Base-by-base conservation (phyloP, 1,140 invertebrate genomes). In the Drosophila jambulina region DNA sequence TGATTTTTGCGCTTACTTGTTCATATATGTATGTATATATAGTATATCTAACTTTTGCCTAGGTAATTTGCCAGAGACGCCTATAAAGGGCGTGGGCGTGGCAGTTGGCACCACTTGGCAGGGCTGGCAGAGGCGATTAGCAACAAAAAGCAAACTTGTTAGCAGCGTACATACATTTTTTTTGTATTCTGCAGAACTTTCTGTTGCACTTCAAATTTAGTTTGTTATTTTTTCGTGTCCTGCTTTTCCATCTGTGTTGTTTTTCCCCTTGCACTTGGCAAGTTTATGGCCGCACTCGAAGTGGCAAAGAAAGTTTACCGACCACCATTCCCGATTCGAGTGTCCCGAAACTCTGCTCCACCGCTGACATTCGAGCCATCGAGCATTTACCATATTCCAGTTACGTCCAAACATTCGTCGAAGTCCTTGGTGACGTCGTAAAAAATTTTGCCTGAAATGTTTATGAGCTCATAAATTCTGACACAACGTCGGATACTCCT, bases 401-500 rank as follows among this genome's bases (percentile, higher is more conserved):
- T 57, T 29, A 29, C 27, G 27, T 51, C 12, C 48, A 58, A 25
- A 38, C 53, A 29, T 53, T 38, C 40, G 40, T 51, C 34, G 21
- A 42, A 42, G 63, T 68, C 40, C 63, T 46, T 46, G 62, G 51
- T 71, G 78, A 78, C 82, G 71, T 80, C 80, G 71, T 78, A 62
- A 68, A 62, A 57, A 71, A 67, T 80, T 83, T 83, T 59, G 45
- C 23, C 79, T 53, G 80, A 78, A 84, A 84, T 80, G 68, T 88
- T 88, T 88, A 88, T 84, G 83, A 75, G 80, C 62, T 62, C 83
- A 86, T 86, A 83, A 88, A 86, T 83, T 88, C 53, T 57, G 57
- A 46, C 70, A 78, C 57, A 48, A 25, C 38, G 62, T 54, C 38
- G 29, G 38, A 36, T 68, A 62, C 38, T 43, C 43, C 51, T 32